Evolutionary conservation across 2,888 invertebrate species (phyloP).

Genomic region (Zhuqinia jingwanae): DNA sequence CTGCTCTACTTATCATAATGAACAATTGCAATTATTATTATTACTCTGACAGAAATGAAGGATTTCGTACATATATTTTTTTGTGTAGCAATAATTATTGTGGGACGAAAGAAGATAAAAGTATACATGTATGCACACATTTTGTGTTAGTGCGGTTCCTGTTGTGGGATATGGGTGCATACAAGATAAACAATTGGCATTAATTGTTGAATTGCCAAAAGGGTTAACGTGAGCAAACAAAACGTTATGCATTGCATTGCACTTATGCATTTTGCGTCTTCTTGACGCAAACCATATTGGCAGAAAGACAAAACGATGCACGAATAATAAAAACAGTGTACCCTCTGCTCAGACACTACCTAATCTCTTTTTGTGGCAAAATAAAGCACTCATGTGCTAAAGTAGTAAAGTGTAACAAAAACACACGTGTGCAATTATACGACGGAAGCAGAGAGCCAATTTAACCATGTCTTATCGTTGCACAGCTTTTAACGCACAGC

Average conservation of each 20-base stretch:
- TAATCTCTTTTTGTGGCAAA: too few species aligned
- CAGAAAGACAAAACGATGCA: too few species aligned
- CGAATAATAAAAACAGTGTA: too few species aligned
- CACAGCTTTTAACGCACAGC: not conserved
- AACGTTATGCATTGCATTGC: too few species aligned
- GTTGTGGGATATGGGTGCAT: not conserved
- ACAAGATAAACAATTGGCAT: not conserved
- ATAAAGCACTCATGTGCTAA: not conserved
- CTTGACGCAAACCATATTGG: not conserved
- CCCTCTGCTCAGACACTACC: too few species aligned
- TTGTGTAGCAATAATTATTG: not conserved
- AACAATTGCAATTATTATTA: constrained; percentile 55
- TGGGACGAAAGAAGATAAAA: not conserved
- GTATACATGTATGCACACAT: not conserved
- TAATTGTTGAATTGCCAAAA: constrained; percentile 1
- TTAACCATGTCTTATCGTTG: constrained; percentile 1
- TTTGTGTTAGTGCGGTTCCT: not conserved
- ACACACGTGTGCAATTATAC: not conserved
- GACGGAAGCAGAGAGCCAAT: constrained; percentile 29
- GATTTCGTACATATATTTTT: not conserved
- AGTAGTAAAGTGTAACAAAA: not conserved
- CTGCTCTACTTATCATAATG: constrained; percentile 57
- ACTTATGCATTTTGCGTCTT: too few species aligned
- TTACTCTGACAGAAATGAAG: constrained; percentile 8
- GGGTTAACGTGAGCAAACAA: not conserved